Base-by-base conservation (phyloP, 2,888 invertebrate genomes). In the Plagodis dolabraria region DNA sequence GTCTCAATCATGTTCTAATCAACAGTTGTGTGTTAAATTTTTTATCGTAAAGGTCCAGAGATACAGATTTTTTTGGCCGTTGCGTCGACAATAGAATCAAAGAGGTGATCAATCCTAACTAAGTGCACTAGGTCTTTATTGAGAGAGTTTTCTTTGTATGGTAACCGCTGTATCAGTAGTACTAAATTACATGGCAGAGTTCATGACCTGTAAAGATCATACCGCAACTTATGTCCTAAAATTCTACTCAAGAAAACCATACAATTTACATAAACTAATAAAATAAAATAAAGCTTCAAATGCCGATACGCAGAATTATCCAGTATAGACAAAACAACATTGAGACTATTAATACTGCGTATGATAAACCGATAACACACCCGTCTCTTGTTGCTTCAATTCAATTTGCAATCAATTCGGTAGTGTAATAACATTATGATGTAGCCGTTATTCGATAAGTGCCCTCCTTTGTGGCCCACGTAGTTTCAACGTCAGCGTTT, bases 371-470 rank as follows among this genome's bases (percentile, higher is more conserved):
- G 36, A 38, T 33, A 33, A 46, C 40, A 38, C 34, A 12, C 52
- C 12, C 22, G 9, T 7, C 36, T 44, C 44, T 12, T 12, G 36
- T 47, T 51, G 56, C 56, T 61, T 59, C 45, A 51, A 66, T 64
- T 63, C 51, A 63, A 64, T 59, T 57, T 53, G 58, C 52, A 35
- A 63, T 59, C 59, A 53, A 55, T 61, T 63, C 60, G 51, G 50
- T 47, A 8, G 52, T 48, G 60, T 63, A 54, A 61, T 63, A 50
- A 57, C 45, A 11, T 47, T 51, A 46, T 43, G 11, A 43, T 50
- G 38, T 38, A 46, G 55, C 52, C 53, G 49, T 45, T 36, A 54
- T 42, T 47, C 44, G 60, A 60, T 60, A 60, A 56, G 56, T 51
- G 48, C 46, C 34, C 52, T 46, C 49, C 45, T 33, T 43, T 40